Conservation (phyloP, 2,113 vertebrate species). For the Nycticebus coucang region DNA sequence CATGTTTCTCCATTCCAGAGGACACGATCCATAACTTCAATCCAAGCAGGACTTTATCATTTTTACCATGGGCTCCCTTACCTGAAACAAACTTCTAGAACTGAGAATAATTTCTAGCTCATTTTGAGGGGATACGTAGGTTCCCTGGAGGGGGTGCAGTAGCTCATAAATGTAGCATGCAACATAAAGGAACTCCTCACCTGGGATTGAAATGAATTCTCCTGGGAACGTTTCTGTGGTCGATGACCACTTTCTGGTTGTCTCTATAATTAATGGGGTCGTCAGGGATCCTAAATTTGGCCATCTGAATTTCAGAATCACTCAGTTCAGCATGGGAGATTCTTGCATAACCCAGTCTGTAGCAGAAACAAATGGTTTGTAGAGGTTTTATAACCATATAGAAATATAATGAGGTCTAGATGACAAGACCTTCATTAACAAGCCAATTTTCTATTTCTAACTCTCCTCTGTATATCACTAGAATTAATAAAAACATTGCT, state of each 20-base stretch:
- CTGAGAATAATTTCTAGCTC: neutral
- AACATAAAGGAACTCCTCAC: conserved; percentile 73
- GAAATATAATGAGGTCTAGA: neutral
- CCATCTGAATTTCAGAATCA: conserved; percentile 87
- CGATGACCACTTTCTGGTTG: conserved; percentile 82
- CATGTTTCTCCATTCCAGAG: neutral
- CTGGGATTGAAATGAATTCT: conserved; percentile 84
- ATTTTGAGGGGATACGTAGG: neutral
- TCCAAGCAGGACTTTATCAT: neutral
- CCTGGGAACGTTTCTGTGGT: conserved; percentile 79
- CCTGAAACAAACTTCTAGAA: neutral
- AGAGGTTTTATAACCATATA: conserved; percentile 7
- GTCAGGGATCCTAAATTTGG: conserved; percentile 86
- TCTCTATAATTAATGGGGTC: conserved; percentile 79
- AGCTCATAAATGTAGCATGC: neutral
- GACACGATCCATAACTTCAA: neutral
- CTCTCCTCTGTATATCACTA: neutral
- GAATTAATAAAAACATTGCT: conserved; percentile 34
- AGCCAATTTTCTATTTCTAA: conserved; percentile 22
- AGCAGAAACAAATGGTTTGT: conserved; percentile 40
- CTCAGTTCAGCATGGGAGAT: conserved; percentile 87
- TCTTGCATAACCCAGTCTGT: conserved; percentile 85
- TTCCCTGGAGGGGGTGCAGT: neutral
- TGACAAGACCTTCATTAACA: neutral
- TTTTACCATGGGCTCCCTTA: neutral